A percentile compares a stretch with the other conserved stretches of the same genome.
phyloP scores from a whole-genome alignment of 2,113 vertebrate genomes.

The Formicarius rufipectus region DNA sequence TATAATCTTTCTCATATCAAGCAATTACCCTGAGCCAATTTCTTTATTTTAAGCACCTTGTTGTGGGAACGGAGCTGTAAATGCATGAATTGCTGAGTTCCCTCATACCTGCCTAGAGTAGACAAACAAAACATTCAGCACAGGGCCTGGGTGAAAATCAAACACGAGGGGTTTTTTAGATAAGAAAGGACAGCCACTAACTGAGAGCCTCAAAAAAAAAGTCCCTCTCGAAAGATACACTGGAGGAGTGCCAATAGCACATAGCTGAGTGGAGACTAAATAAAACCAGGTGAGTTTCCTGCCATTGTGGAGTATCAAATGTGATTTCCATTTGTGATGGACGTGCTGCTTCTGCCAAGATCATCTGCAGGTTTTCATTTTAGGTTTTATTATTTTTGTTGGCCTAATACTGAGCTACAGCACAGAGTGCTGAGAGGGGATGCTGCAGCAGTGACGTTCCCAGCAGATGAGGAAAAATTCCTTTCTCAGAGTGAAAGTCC shows the following conservation, averaged over 20 bases:
- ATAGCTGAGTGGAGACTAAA: conserved; percentile 50
- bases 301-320: conserved; percentile 57
- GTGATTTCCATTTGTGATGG: conserved; percentile 65
- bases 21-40: conserved; percentile 53
- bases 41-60: conserved; percentile 68
- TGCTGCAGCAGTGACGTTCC: background rate
- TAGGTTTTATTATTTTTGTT: conserved; percentile 36
- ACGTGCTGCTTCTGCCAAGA: conserved; percentile 35
- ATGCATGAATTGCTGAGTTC: conserved; percentile 15
- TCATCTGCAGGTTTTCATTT: conserved; percentile 48
- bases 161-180: conserved; percentile 23
- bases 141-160: conserved; percentile 20
- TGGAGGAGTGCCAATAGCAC: conserved; percentile 46
- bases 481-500: background rate
- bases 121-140: background rate
- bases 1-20: conserved; percentile 65
- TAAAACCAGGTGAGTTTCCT: conserved; percentile 69
- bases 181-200: conserved; percentile 32
- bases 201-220: background rate
- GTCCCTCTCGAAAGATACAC: background rate
- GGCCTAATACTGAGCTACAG: background rate
- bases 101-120: background rate
- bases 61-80: conserved; percentile 51
- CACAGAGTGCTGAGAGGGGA: background rate
- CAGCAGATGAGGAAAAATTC: background rate